Evolutionary conservation across 2,797 vertebrate genomes (phyloP), one percentile per base, ranked within the genome.

Genomic region (Muscicapa comitata): DNA sequence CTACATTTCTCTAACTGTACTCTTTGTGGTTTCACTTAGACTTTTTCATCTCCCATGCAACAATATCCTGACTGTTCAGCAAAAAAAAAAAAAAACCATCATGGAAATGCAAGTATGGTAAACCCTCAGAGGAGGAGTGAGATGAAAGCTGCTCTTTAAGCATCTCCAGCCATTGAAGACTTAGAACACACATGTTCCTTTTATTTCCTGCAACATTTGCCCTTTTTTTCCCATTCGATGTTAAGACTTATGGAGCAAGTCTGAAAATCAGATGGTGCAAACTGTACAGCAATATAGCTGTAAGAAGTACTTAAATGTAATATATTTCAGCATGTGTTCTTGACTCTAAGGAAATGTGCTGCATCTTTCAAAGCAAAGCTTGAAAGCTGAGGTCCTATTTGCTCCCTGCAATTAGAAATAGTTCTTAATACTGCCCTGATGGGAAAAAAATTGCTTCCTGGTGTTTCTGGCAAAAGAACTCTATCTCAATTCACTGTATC

Each of bases 111-210:
- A 87, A 94, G 74, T 73, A 94, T 63, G 88, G 91, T 82, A 96
- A 93, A 92, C 35, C 55, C 61, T 82, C 71, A 77, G 74, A 91
- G 80, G 47, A 80, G 61, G 68, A 93, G 67, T 79, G 92, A 94
- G 93, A 95, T 95, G 92, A 92, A 97, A 95, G 93, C 86, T 79
- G 38, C 86, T 97, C 92, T 95, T 94, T 95, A 92, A 95, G 93
- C 86, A 93, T 93, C 90, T 90, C 93, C 89, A 93, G 94, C 71
- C 86, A 95, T 0, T 80, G 82, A 89, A 87, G 92, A 53, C 83
- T 94, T 87, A 67, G 16, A 94, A 95, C 87, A 92, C 94, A 95
- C 77, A 94, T 95, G 94, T 95, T 96, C 90, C 72, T 95, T 95
- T 92, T 87, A 91, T 91, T 95, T 90, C 83, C 92, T 94, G 77